Percentiles rank a stretch among this genome's conserved stretches.
Evolutionary conservation across 2,797 vertebrate genomes (phyloP).

Genomic region (Lagodon rhomboides): DNA sequence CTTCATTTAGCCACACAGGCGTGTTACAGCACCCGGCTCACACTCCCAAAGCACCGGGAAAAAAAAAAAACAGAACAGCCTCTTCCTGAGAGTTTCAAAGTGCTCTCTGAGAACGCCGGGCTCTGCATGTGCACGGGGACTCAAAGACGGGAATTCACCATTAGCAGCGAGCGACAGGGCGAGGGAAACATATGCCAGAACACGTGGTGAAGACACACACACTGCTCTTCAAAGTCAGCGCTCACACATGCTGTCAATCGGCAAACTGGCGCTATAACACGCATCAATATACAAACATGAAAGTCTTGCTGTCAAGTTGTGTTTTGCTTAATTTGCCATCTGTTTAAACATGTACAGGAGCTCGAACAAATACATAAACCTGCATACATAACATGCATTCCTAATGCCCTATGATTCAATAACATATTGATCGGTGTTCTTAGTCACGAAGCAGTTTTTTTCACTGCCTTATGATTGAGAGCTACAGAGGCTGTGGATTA

Average conservation of each 20-base stretch:
- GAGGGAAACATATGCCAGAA: slow-evolving; percentile 27
- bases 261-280: neutral
- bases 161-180: slow-evolving; percentile 18
- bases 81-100: slow-evolving; percentile 30
- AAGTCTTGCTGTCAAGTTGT: neutral
- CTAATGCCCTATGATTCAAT: slow-evolving; percentile 1
- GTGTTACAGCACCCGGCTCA: slow-evolving; percentile 24
- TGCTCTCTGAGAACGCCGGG: slow-evolving; percentile 31
- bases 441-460: neutral
- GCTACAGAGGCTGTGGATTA: too few species aligned
- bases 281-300: neutral
- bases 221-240: slow-evolving; percentile 7
- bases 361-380: neutral
- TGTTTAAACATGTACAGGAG: neutral
- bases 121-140: slow-evolving; percentile 5
- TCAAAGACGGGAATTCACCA: slow-evolving; percentile 42
- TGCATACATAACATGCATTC: neutral
- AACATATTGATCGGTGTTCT: slow-evolving; percentile 3
- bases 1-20: slow-evolving; percentile 60
- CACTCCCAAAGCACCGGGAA: slow-evolving; percentile 20
- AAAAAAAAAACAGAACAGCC: neutral
- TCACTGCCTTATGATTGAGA: neutral
- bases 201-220: slow-evolving; percentile 8
- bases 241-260: neutral
- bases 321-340: neutral